Conservation (phyloP, 2,113 vertebrate species). For the Oriolus oriolus region DNA sequence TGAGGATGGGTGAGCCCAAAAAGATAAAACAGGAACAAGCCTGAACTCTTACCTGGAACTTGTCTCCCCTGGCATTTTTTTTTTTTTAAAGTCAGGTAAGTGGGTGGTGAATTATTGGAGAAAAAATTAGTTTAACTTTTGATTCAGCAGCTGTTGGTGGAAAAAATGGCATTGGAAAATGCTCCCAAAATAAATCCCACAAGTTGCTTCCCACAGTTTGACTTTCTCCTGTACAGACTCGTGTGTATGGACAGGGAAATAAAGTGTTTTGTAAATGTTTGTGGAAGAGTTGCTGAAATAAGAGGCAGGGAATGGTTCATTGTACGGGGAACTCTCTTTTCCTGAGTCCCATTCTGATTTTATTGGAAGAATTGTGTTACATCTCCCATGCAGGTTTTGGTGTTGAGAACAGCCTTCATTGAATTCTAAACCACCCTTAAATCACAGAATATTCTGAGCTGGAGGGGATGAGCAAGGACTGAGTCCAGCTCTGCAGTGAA, state of each 20-base stretch:
- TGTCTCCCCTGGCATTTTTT: neutral
- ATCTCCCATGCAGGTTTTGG: neutral
- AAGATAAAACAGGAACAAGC: slow-evolving; percentile 29
- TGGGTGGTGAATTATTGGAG: slow-evolving; percentile 21
- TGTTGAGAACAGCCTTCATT: neutral
- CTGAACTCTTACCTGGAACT: slow-evolving; percentile 14
- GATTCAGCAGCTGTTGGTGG: neutral
- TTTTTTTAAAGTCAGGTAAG: neutral
- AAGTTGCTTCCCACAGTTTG: neutral
- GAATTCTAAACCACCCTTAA: neutral
- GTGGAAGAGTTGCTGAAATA: neutral
- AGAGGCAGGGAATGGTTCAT: neutral
- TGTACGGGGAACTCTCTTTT: neutral
- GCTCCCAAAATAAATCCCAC: neutral
- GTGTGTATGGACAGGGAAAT: neutral
- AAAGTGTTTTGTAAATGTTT: neutral
- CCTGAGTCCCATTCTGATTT: neutral
- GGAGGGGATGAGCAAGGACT: neutral
- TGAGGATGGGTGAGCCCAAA: slow-evolving; percentile 10
- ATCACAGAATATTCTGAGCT: neutral
- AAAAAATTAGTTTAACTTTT: neutral
- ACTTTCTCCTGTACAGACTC: neutral
- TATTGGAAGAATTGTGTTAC: neutral
- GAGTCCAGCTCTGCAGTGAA: neutral
- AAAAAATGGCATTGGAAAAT: neutral